Evolutionary conservation across 2,888 invertebrate genomes (phyloP).

Genomic region (Euclidia mi): DNA sequence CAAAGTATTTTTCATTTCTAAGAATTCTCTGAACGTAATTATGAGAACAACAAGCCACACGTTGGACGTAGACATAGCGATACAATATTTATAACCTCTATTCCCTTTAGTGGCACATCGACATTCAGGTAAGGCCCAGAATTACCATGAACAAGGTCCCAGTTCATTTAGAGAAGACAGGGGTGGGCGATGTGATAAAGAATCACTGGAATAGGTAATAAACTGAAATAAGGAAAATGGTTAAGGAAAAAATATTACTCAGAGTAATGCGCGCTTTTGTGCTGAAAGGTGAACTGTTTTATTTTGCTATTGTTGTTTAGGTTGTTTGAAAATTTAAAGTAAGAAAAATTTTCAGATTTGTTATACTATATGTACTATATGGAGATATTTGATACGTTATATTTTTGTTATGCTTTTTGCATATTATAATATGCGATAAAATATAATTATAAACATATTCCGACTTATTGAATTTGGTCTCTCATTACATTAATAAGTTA

Average conservation of each 20-base stretch:
- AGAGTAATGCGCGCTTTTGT: conserved; percentile 12
- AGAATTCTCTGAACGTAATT: conserved; percentile 16
- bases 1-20: too few relatives aligned
- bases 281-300: conserved; percentile 2
- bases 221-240: conserved; percentile 6
- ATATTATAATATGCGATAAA: too few relatives aligned
- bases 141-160: conserved; percentile 83
- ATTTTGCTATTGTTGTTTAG: background rate
- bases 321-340: background rate
- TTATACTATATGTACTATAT: too few relatives aligned
- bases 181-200: conserved; percentile 50
- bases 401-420: too few relatives aligned
- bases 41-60: conserved; percentile 31
- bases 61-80: conserved; percentile 51
- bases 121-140: conserved; percentile 79
- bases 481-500: too few relatives aligned
- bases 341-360: too few relatives aligned
- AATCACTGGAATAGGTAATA: conserved; percentile 49
- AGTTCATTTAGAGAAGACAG: conserved; percentile 77
- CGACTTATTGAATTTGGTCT: too few relatives aligned
- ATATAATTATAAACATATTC: too few relatives aligned
- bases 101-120: conserved; percentile 71
- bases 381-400: too few relatives aligned
- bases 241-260: conserved; percentile 2
- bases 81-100: conserved; percentile 76